A percentile compares a stretch with the other conserved stretches of the same genome.
phyloP scores from a whole-genome alignment of 2,797 vertebrate species.

The Oophaga sylvatica region DNA sequence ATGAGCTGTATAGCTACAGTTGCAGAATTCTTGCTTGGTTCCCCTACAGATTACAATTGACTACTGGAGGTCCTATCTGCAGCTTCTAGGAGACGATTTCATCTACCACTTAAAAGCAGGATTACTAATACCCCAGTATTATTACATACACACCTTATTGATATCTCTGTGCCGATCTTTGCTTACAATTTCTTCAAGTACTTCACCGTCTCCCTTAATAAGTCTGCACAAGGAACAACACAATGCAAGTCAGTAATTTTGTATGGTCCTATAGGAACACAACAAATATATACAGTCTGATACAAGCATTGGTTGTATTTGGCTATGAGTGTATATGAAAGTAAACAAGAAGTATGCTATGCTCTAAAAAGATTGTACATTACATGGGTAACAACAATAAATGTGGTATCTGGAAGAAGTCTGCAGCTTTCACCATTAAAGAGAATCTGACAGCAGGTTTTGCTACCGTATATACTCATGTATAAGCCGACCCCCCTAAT shows the following conservation, averaged over 20 bases:
- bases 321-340: too few species aligned
- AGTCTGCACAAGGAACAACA: conserved; percentile 75
- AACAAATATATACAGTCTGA: background rate
- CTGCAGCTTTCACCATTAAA: too few species aligned
- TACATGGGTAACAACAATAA: too few species aligned
- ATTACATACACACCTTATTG: conserved; percentile 84
- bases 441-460: too few species aligned
- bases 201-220: conserved; percentile 93
- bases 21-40: background rate
- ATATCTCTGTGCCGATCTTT: conserved; percentile 91
- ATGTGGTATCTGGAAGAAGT: too few species aligned
- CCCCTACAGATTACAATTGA: background rate
- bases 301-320: background rate
- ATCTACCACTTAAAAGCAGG: background rate
- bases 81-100: too few species aligned
- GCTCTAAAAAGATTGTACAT: too few species aligned
- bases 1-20: background rate
- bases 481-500: too few species aligned
- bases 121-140: background rate
- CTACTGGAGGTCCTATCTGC: background rate
- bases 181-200: conserved; percentile 95
- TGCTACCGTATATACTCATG: too few species aligned
- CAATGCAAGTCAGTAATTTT: background rate
- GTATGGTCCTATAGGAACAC: background rate
- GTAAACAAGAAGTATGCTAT: too few species aligned